These are phyloP conservation scores for Geotria australis DNA, from an alignment of 2,797 vertebrate genomes.

Conservation along the genomic window DNA sequence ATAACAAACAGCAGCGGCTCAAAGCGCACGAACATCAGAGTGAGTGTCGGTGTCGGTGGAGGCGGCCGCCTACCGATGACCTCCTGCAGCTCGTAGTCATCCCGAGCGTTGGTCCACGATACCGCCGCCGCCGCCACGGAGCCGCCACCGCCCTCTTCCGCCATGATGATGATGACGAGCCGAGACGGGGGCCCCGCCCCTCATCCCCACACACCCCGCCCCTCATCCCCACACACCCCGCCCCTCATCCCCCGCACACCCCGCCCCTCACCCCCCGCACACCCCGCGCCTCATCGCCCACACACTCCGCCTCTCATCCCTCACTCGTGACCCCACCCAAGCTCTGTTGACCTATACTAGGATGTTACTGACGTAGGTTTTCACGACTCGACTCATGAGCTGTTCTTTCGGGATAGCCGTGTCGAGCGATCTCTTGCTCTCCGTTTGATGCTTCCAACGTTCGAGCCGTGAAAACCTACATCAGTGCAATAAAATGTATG, in stretches of 20 bases:
- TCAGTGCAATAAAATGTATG: too few species aligned
- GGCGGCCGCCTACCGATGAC: conserved; percentile 58
- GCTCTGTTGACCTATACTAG: too few species aligned
- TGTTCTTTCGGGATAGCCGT: too few species aligned
- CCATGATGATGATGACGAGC: conserved; percentile 9
- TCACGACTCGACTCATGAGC: too few species aligned
- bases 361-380: too few species aligned
- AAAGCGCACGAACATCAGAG: too few species aligned
- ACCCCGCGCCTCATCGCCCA: not conserved
- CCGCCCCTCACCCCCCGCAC: not conserved
- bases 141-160: conserved; percentile 17
- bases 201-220: not conserved
- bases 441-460: too few species aligned
- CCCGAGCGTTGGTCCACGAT: conserved; percentile 91
- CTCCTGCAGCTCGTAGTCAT: conserved; percentile 95
- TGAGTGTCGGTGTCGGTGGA: too few species aligned
- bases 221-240: not conserved
- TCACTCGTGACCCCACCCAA: conserved; percentile 36
- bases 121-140: conserved; percentile 66
- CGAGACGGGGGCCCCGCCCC: conserved; percentile 1
- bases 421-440: too few species aligned
- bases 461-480: too few species aligned
- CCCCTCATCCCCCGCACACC: not conserved
- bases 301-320: conserved; percentile 4
- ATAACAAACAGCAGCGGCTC: too few species aligned